Evolutionary conservation across 2,888 invertebrate genomes (phyloP), one percentile per base, ranked within the genome.

Genomic region (Caenorhabditis doughertyi): DNA sequence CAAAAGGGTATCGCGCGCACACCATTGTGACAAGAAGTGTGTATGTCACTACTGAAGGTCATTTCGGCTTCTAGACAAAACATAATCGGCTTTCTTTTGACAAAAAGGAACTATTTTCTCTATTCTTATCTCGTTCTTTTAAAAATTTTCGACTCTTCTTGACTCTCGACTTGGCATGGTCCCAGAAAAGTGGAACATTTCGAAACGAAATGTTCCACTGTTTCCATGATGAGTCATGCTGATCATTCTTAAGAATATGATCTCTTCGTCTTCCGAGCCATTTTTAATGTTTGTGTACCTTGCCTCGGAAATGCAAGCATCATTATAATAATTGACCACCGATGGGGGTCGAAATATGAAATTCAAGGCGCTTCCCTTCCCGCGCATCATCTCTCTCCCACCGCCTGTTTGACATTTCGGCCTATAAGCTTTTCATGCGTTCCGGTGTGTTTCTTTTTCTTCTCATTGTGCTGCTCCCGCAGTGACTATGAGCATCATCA

Each of bases 381-480:
- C 13, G n/a, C n/a, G n/a, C n/a, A 53, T 74, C 56, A 49, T 42
- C 67, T 3, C 18, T 68, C 18, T 60, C 60, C 68, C 56, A 0
- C 51, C 18, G 23, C 53, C 67, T 76, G 68, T 76, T 76, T 76
- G 76, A 76, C 76, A 76, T 76, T 76, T 76, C 60, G 76, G 76
- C 76, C 44, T 18, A n/a, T 68, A 68, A 76, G 76, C 76, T 76
- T 76, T 76, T 76, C 76, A 76, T 76, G 76, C 76, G 76, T 76
- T 76, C 76, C 76, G 56, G 56, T 65, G 73, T 60, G n/a, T n/a
- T n/a, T n/a, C n/a, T n/a, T n/a, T n/a, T 23, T 55, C 18, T 55
- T 58, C 67, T 74, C 58, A 74, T 74, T 74, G 74, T 58, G 65
- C n/a, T n/a, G n/a, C 74, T 58, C 65, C 74, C 56, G 64, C 27